Base-by-base conservation (phyloP, 1,140 invertebrate species). In the Calliopsis andreniformis region DNA sequence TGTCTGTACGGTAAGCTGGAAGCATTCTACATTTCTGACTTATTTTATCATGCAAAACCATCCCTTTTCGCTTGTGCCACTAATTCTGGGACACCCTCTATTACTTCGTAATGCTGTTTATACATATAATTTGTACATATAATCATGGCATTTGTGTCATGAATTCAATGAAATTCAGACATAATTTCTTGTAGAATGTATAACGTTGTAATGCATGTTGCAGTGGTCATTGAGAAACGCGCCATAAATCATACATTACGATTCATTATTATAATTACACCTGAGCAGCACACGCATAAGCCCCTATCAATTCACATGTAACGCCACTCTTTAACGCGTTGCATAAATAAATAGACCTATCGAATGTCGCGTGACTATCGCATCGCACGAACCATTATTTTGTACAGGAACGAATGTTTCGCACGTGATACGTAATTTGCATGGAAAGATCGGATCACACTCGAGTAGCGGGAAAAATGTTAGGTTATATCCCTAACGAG, bases 241-340 rank as follows among this genome's bases (percentile, higher is more conserved):
- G 56, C 35, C 66, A 79, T 87, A 87, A 88, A 88, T 88, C 83
- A 87, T 87, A 81, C 72, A 86, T 86, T 86, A 87, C 53, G 62
- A 67, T 68, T 79, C 79, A 88, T 88, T 87, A 87, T 76, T 76
- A 88, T 87, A 87, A 88, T 87, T 87, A 88, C 82, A 87, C 81
- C 64, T 83, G 84, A 88, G 69, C 80, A 73, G 53, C 49, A 69
- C 49, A 43, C 70, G 70, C 55, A 64, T 20, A 67, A 8, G 10
- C 12, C 0, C 25, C 0, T 61, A 66, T 69, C 71, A 53, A 82
- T 82, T 67, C 69, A 61, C 70, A 56, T 30, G 69, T 77, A 62
- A 70, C 66, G 49, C 49, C 35, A 35, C 61, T 83, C 35, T 79
- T 79, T 80, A 80, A 62, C 72, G 62, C 61, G 77, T 68, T 83